phyloP scores from a whole-genome alignment of 2,888 invertebrate species.

The Lasius fuliginosus region DNA sequence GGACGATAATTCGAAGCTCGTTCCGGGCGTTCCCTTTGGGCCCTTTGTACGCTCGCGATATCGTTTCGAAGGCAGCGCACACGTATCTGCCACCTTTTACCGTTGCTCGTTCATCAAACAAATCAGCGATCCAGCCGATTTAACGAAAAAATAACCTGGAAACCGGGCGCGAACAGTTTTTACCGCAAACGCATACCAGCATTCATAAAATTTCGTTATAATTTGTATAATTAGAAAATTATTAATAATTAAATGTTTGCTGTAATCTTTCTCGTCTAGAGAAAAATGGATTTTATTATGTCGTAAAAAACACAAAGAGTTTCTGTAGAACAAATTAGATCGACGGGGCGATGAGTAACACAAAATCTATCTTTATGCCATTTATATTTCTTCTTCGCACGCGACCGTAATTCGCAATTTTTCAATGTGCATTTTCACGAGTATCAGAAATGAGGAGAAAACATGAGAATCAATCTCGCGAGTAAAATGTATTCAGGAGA shows the following conservation, averaged over 20 bases:
- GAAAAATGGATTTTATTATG: background rate
- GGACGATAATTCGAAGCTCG: conserved; percentile 70
- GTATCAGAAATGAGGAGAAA: conserved; percentile 48
- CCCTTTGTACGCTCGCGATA: conserved; percentile 59
- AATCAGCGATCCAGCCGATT: conserved; percentile 36
- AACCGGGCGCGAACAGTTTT: background rate
- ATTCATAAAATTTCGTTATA: background rate
- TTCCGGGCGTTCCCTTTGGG: conserved; percentile 54
- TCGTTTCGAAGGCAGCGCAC: conserved; percentile 49
- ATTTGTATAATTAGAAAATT: background rate
- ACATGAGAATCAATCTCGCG: conserved; percentile 49
- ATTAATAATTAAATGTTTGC: background rate
- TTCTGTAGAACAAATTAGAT: background rate
- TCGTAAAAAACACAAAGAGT: background rate
- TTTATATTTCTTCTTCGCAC: conserved; percentile 7
- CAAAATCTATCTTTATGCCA: conserved; percentile 16
- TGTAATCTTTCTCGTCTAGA: background rate
- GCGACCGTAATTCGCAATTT: conserved; percentile 13
- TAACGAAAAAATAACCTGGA: conserved; percentile 36
- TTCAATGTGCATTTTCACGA: conserved; percentile 24
- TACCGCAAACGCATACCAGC: background rate
- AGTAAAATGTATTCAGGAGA: conserved; percentile 55
- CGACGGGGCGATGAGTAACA: conserved; percentile 1
- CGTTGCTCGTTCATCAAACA: conserved; percentile 47
- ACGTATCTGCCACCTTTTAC: conserved; percentile 19